Percentiles rank a stretch among this genome's conserved stretches.
These are phyloP conservation scores for Athalia circularis DNA, from an alignment of 2,888 invertebrate genomes.

Conservation along the genomic window DNA sequence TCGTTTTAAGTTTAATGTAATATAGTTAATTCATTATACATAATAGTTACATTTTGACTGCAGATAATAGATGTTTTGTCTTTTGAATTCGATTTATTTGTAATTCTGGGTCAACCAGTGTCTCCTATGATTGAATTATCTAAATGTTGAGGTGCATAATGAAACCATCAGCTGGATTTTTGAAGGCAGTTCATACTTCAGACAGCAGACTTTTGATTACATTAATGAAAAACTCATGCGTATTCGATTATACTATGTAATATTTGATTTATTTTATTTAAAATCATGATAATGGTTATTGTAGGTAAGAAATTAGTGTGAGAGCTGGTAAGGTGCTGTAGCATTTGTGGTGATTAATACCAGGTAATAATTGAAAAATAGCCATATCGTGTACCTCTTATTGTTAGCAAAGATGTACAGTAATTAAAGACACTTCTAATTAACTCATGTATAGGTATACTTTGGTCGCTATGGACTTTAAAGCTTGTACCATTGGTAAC, in stretches of 20 bases:
- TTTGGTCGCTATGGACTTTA: slow-evolving; percentile 48
- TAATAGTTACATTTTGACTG: slow-evolving; percentile 1
- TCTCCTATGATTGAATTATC: slow-evolving; percentile 18
- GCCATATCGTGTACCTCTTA: slow-evolving; percentile 26
- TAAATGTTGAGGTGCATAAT: too few relatives aligned
- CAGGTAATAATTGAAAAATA: slow-evolving; percentile 15
- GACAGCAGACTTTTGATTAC: neutral
- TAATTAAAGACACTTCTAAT: slow-evolving; percentile 38
- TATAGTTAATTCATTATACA: neutral
- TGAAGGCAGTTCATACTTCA: too few relatives aligned
- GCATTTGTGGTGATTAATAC: neutral
- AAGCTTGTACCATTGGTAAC: slow-evolving; percentile 47
- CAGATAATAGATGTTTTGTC: slow-evolving; percentile 10
- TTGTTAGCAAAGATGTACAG: slow-evolving; percentile 35
- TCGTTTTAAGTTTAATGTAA: slow-evolving; percentile 6
- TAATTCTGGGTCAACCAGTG: neutral
- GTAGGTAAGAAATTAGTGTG: slow-evolving; percentile 13
- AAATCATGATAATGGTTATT: neutral
- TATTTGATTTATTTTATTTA: slow-evolving; percentile 15
- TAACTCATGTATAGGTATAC: slow-evolving; percentile 39
- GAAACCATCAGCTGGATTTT: too few relatives aligned
- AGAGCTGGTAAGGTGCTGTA: slow-evolving; percentile 19
- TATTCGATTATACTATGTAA: neutral
- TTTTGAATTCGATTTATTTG: neutral
- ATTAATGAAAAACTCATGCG: neutral